phyloP scores from a whole-genome alignment of 1,140 invertebrate genomes.

The Sitodiplosis mosellana region DNA sequence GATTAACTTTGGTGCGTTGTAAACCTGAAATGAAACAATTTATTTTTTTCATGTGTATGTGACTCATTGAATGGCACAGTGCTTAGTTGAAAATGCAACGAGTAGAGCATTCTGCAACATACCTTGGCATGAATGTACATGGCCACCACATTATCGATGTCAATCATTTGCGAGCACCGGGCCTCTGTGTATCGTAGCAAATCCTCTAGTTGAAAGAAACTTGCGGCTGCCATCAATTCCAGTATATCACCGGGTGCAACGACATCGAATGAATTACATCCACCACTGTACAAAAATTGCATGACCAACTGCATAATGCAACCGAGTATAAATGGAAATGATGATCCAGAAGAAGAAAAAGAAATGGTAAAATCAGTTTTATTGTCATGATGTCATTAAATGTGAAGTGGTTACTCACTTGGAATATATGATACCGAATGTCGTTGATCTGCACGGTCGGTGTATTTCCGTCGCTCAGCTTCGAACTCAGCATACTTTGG shows the following conservation, averaged over 20 bases:
- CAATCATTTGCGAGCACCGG: conserved; percentile 62
- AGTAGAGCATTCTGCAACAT: conserved; percentile 8
- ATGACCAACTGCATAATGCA: conserved; percentile 56
- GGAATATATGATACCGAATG: conserved; percentile 79
- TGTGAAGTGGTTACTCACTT: conserved; percentile 32
- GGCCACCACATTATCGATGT: conserved; percentile 75
- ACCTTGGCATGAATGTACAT: conserved; percentile 89
- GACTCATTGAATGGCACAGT: no score
- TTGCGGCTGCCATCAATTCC: conserved; percentile 78
- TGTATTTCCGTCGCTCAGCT: conserved; percentile 49
- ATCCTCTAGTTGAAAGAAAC: conserved; percentile 78
- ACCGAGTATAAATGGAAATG: not conserved
- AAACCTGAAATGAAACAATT: conserved; percentile 38
- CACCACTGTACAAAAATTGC: conserved; percentile 82
- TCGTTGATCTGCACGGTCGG: conserved; percentile 84
- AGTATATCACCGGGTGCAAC: conserved; percentile 55
- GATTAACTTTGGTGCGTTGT: conserved; percentile 65
- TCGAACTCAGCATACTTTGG: conserved; percentile 67
- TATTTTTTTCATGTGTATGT: not conserved
- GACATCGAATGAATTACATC: conserved; percentile 55
- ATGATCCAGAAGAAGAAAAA: no score
- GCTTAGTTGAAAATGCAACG: not conserved
- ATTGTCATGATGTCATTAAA: not conserved
- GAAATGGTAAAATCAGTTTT: no score
- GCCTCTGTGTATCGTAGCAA: conserved; percentile 70